Evolutionary conservation across 1,140 invertebrate species (phyloP), one percentile per base, ranked within the genome.

Genomic region (Cyphomyrmex costatus): DNA sequence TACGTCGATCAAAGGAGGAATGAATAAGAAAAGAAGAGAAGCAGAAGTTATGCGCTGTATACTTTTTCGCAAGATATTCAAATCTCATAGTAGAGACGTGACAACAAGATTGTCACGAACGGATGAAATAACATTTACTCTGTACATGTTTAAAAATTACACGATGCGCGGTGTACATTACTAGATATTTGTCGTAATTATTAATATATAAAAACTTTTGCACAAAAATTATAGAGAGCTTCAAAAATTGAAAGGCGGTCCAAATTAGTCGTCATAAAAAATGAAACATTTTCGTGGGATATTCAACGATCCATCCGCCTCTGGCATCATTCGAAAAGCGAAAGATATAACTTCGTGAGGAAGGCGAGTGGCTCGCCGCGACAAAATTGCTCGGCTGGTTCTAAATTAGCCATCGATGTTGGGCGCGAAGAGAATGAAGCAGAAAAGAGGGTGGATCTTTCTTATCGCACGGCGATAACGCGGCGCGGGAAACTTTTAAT

Each of bases 311-410:
- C 73, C 27, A 3, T 49, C n/a, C 24, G 70, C 71, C 71, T 49
- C 21, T 61, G 71, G 73, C 73, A 7, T 65, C 12, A n/a, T 14
- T 24, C 21, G 24, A 30, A 21, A 21, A 16, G 66, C 73, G 60
- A 42, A 46, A 78, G 36, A 61, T 73, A 42, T n/a, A 73, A 73
- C 24, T 73, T 19, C 5, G 66, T 16, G n/a, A 49, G 66, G 6
- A 27, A 78, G 42, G 21, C 14, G 30, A 21, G 33, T 36, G 36
- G 27, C 14, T 73, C 63, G 24, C 78, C 36, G 77, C 77, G 65
- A 86, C 77, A 82, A 86, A 83, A 82, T 71, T 73, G 49, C 86
- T 65, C 42, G 60, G 76, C 14, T 36, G 83, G 14, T 30, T 77
- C 30, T 51, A 73, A 83, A 83, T 83, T 74, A 83, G 24, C 66